Percentiles rank a stretch among this genome's conserved stretches.
Evolutionary conservation across 2,113 vertebrate species (phyloP).

Genomic region (Thalassarche chlororhynchos): DNA sequence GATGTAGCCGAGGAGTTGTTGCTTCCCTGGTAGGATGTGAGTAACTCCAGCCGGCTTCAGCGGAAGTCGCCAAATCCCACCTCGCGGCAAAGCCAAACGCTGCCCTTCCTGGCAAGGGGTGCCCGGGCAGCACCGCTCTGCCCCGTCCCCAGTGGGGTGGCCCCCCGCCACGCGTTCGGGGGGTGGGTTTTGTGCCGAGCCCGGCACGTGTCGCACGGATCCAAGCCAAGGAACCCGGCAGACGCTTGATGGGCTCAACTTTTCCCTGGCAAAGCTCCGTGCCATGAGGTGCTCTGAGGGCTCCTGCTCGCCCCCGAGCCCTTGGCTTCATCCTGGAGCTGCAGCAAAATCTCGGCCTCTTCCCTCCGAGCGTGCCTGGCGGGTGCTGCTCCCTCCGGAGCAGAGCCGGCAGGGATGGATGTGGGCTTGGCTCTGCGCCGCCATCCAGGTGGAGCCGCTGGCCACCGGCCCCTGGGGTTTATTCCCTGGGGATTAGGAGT

Average conservation of each 20-base stretch:
- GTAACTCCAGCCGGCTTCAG: neutral
- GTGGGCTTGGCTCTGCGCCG: neutral
- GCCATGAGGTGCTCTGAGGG: neutral
- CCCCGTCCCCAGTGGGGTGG: neutral
- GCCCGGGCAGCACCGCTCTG: neutral
- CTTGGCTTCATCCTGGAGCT: neutral
- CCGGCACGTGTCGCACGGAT: fast-evolving
- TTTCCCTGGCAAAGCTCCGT: too few relatives aligned
- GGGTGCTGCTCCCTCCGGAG: neutral
- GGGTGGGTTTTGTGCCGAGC: neutral
- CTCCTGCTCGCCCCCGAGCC: neutral
- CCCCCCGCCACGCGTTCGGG: too few relatives aligned
- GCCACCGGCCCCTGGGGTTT: too few relatives aligned
- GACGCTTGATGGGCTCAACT: neutral
- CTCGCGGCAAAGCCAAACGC: neutral
- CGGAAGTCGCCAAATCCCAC: neutral
- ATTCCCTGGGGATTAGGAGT: neutral
- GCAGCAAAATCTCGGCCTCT: neutral
- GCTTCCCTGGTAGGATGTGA: neutral
- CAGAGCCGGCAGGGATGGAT: fast-evolving
- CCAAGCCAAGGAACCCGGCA: neutral
- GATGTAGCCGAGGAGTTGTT: neutral
- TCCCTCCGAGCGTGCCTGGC: neutral
- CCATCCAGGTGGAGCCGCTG: neutral
- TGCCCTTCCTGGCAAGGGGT: neutral